Conservation (phyloP, 2,113 vertebrate genomes). For the Ovis aries region ARS-UI_Ramb_v3.0 NC_056056.1:222308001-222308500, state of each 20-base stretch:
- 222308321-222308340: rapidly evolving
- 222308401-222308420: background rate
- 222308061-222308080: background rate
- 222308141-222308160: rapidly evolving
- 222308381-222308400: rapidly evolving
- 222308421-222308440: background rate
- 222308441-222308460: rapidly evolving
- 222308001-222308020: background rate
- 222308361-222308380: background rate
- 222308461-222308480: background rate
- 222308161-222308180: rapidly evolving
- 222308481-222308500: background rate
- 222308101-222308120: background rate
- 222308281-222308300: background rate
- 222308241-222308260: rapidly evolving
- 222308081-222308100: rapidly evolving
- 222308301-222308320: background rate
- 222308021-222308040: rapidly evolving
- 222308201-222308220: rapidly evolving
- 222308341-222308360: background rate
- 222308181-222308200: rapidly evolving
- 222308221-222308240: background rate
- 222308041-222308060: rapidly evolving
- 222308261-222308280: background rate
- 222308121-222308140: background rate